Evolutionary conservation across 2,797 vertebrate genomes (phyloP).

Genomic region (Lates japonicus): DNA sequence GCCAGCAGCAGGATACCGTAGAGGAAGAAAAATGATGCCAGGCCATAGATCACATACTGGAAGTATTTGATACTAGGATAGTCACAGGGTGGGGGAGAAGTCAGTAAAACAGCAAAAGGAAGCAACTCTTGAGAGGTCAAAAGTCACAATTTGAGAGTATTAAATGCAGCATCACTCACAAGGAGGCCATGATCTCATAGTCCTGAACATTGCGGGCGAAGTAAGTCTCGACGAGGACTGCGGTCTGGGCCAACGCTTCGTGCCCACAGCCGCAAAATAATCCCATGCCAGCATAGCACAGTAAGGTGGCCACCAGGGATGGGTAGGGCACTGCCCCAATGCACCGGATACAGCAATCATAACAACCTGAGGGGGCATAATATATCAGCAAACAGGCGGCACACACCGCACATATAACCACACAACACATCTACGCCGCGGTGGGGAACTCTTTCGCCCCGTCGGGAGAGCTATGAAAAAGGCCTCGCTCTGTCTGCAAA

Average conservation of each 20-base stretch:
- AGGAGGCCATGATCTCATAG: slow-evolving; percentile 92
- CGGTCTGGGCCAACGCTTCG: slow-evolving; percentile 93
- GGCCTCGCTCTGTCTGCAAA: slow-evolving; percentile 62
- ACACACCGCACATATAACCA: slow-evolving; percentile 87
- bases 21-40: slow-evolving; percentile 99
- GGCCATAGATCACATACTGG: slow-evolving; percentile 98
- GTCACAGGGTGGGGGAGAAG: slow-evolving; percentile 20
- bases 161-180: slow-evolving; percentile 88
- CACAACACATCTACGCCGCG: slow-evolving; percentile 83
- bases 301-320: slow-evolving; percentile 95
- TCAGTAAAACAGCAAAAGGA: slow-evolving; percentile 34
- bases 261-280: slow-evolving; percentile 98
- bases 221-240: slow-evolving; percentile 94
- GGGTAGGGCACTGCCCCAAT: slow-evolving; percentile 96
- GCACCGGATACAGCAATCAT: slow-evolving; percentile 98
- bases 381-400: slow-evolving; percentile 88
- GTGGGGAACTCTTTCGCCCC: slow-evolving; percentile 53
- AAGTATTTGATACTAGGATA: slow-evolving; percentile 93
- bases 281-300: slow-evolving; percentile 95
- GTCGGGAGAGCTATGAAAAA: slow-evolving; percentile 59
- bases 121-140: not conserved
- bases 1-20: slow-evolving; percentile 96
- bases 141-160: slow-evolving; percentile 6
- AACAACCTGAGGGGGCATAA: slow-evolving; percentile 93
- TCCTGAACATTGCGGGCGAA: slow-evolving; percentile 96